A percentile compares a stretch with the other conserved stretches of the same genome.
phyloP scores from a whole-genome alignment of 2,113 vertebrate genomes.

The Anser cygnoides region DNA sequence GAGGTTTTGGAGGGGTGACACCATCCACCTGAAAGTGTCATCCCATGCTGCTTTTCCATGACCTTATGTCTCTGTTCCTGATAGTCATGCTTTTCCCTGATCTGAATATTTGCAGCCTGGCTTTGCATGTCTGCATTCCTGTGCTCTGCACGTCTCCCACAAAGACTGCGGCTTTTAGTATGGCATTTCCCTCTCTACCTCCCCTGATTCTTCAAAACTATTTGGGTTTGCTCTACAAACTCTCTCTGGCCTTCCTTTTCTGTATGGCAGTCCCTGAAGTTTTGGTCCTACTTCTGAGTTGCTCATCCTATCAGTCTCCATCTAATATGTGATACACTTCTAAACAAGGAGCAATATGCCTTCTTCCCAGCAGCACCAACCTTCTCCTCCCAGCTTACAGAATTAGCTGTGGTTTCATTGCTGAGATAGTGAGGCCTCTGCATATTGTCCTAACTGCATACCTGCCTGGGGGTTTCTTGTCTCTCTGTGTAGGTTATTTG shows the following conservation, averaged over 20 bases:
- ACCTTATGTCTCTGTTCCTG: neutral
- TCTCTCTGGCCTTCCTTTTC: neutral
- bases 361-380: neutral
- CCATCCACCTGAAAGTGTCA: neutral
- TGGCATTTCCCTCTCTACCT: neutral
- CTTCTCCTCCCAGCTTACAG: neutral
- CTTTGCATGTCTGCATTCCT: neutral
- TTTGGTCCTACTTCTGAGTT: neutral
- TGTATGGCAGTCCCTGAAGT: neutral
- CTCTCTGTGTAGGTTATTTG: neutral
- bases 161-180: neutral
- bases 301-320: neutral
- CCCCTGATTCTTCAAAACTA: neutral
- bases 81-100: neutral
- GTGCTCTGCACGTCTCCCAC: neutral
- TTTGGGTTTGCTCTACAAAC: neutral
- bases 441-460: neutral
- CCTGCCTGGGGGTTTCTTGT: neutral
- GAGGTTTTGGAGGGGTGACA: neutral
- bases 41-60: neutral
- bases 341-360: neutral
- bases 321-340: accelerated
- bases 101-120: neutral
- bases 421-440: neutral
- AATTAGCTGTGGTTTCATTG: neutral